Evolutionary conservation across 2,113 vertebrate species (phyloP).

Genomic region (Lichenostomus cassidix): DNA sequence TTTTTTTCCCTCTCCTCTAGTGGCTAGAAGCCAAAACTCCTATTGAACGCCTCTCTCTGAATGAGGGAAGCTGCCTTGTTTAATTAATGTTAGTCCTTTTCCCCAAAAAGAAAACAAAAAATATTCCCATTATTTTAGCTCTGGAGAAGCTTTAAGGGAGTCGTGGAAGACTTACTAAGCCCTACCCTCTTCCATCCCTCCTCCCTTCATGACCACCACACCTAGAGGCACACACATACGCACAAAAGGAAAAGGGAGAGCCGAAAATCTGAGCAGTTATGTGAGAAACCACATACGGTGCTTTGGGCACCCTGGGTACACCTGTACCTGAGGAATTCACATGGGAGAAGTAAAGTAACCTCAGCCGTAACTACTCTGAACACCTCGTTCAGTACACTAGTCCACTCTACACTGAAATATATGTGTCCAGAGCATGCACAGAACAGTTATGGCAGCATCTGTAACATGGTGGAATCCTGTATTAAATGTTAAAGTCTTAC

Average conservation of each 20-base stretch:
- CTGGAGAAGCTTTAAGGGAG: neutral
- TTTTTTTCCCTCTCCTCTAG: neutral
- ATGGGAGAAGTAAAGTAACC: neutral
- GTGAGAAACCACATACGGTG: neutral
- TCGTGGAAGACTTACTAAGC: neutral
- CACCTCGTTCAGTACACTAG: neutral
- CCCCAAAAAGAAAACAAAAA: neutral
- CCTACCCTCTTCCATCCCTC: neutral
- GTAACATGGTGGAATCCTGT: rapidly evolving
- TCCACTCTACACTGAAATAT: neutral
- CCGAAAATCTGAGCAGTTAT: neutral
- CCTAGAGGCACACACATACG: rapidly evolving
- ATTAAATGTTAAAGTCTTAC: neutral
- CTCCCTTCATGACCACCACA: neutral
- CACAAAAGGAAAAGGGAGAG: neutral
- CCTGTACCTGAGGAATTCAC: neutral
- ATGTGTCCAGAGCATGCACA: neutral
- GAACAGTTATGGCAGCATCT: neutral
- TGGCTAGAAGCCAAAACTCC: neutral
- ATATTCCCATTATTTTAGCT: neutral
- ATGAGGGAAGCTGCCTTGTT: neutral
- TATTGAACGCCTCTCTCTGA: neutral
- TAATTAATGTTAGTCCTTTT: constrained; percentile 10
- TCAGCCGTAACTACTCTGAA: neutral
- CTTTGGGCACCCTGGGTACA: neutral